A percentile compares a stretch with the other conserved stretches of the same genome.
Conservation (phyloP, 2,888 invertebrate genomes). For the Dryobotodes eremita region DNA sequence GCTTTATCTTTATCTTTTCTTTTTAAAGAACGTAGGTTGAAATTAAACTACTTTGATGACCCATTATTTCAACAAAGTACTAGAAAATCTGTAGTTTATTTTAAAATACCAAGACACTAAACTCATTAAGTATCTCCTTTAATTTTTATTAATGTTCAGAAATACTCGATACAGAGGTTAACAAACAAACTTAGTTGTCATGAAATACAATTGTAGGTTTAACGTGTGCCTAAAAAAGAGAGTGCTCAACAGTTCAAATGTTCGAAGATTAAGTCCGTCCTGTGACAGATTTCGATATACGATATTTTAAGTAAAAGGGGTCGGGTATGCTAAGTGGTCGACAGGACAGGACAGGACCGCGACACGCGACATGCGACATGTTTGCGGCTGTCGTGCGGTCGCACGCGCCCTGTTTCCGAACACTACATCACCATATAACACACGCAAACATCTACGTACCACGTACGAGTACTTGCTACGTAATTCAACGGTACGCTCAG, state of each 20-base stretch:
- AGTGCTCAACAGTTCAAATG: slow-evolving; percentile 43
- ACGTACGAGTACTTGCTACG: slow-evolving; percentile 26
- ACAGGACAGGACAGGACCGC: slow-evolving; percentile 64
- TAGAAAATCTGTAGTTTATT: neutral
- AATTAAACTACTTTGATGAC: neutral
- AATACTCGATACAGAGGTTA: slow-evolving; percentile 26
- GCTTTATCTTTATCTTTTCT: too few relatives aligned
- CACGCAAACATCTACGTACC: slow-evolving; percentile 45
- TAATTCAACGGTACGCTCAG: slow-evolving; percentile 38
- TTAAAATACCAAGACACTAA: slow-evolving; percentile 13
- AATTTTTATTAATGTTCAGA: slow-evolving; percentile 30
- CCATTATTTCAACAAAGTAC: neutral
- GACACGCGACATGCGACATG: slow-evolving; percentile 71
- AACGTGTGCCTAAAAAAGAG: slow-evolving; percentile 43
- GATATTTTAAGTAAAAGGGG: slow-evolving; percentile 71
- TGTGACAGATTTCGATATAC: slow-evolving; percentile 65
- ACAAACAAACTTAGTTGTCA: slow-evolving; percentile 32
- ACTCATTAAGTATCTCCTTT: neutral
- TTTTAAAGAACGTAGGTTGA: neutral
- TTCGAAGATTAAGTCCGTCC: slow-evolving; percentile 51
- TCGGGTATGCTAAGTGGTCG: slow-evolving; percentile 71
- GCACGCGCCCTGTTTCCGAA: slow-evolving; percentile 62
- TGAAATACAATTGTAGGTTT: slow-evolving; percentile 49
- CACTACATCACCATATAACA: slow-evolving; percentile 44
- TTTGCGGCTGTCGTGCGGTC: slow-evolving; percentile 73